Base-by-base conservation (phyloP, 1,140 invertebrate species). In the Oppia nitens region DNA sequence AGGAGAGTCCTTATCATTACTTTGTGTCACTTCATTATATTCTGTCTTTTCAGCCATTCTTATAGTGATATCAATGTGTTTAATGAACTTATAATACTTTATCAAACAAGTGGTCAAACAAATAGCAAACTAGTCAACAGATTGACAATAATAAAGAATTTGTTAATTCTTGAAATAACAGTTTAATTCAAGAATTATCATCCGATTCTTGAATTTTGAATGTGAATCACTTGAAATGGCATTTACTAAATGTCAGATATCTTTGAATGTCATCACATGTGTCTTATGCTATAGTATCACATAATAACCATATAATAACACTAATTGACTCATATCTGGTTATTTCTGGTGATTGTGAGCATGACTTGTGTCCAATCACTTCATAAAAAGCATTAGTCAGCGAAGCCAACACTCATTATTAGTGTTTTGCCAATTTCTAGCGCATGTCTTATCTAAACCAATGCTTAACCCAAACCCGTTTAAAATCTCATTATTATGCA, bases 11-110 rank as follows among this genome's bases (percentile, higher is more conserved):
- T 40, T 40, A 40, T 40, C 32, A 6, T 40, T 40, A 40, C 6
- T 48, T 52, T 57, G 56, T 2, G 56, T 45, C 21, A 57, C 56
- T 50, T 9, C 9, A 2, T 9, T 24, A 27, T 56, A 56, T n/a
- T 25, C 6, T 6, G 14, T 32, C 1, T 28, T 9, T 32, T n/a
- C 28, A 21, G 25, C 40, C 40, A 17, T 49, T 56, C 14, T 14
- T 47, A 23, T 14, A 6, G 3, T 47, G 9, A 6, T 56, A 28
- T 6, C 6, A 20, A 45, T 1, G 14, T 27, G 21, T 32, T 17
- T 25, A 24, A 55, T 14, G 24, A 29, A 53, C 20, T 21, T 53
- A 21, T 53, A 2, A 25, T 53, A 40, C 20, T 21, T 21, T n/a
- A 2, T n/a, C 17, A 11, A 3, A 29, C 20, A 2, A 21, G 17